Base-by-base conservation (phyloP, 2,888 invertebrate species). In the Ennomos quercinarius region DNA sequence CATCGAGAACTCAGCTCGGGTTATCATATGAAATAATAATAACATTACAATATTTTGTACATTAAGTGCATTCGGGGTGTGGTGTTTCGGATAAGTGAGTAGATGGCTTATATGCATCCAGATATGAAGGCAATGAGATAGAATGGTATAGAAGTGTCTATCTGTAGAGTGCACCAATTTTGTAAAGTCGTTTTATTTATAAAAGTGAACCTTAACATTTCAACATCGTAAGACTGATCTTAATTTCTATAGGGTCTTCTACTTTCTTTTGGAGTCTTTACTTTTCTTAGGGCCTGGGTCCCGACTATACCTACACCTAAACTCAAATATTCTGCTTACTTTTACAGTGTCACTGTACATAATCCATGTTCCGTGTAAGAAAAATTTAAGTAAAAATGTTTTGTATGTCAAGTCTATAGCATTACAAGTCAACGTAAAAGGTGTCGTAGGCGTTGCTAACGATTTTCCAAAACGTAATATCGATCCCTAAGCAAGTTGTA, bases 11-110 rank as follows among this genome's bases (percentile, higher is more conserved):
- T 72, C 74, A 72, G 74, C 76, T 77, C 72, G 74, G 77, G 85
- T 87, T 89, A 88, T 89, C 87, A 84, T 77, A 78, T 76, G 77
- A 80, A 83, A 89, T 87, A 87, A 89, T 89, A 90, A 89, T 87
- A 89, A 87, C 88, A 89, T 89, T 89, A 89, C 84, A 89, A 89
- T 89, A 89, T 89, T 88, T 86, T 86, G 82, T 86, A 84, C 87
- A 89, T 89, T 90, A 88, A 89, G 87, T 87, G 83, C 84, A 78
- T 84, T 80, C 83, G 77, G 84, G 85, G 84, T 84, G 85, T 81
- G 82, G 83, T 81, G 80, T 76, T 75, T 76, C 72, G 81, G 81
- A 84, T 87, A 87, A 87, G 83, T 83, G 79, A 80, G 60, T 46
- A 42, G 77, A 79, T 74, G 74, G 80, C 81, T 84, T 84, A 81